These are phyloP conservation scores for Drosophila santomea DNA, from an alignment of 1,140 invertebrate genomes.

Conservation along the genomic window DNA sequence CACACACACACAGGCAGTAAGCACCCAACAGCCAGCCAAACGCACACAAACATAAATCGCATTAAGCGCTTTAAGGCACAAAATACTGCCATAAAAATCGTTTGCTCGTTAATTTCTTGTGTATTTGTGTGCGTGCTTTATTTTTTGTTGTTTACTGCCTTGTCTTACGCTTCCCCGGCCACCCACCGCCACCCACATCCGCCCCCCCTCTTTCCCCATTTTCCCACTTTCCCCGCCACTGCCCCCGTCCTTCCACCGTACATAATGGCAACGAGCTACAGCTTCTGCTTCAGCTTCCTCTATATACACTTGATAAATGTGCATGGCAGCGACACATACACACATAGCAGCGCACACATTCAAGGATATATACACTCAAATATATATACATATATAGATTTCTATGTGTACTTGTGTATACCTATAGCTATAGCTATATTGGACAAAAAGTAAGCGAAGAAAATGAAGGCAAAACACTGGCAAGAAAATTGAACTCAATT, in stretches of 20 bases:
- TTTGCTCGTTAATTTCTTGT: conserved; percentile 83
- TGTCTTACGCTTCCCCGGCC: conserved; percentile 60
- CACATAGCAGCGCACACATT: conserved; percentile 42
- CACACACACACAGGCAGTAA: conserved; percentile 20
- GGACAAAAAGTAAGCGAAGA: conserved; percentile 61
- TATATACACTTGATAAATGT: conserved; percentile 63
- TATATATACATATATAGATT: conserved; percentile 19
- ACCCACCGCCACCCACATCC: conserved; percentile 21
- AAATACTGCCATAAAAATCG: conserved; percentile 83
- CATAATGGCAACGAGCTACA: conserved; percentile 58
- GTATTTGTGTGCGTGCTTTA: conserved; percentile 69
- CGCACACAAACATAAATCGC: conserved; percentile 61
- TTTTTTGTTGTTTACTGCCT: conserved; percentile 76
- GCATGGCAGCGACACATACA: conserved; percentile 45
- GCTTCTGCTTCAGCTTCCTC: conserved; percentile 61
- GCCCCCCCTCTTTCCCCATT: neutral
- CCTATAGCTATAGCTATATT: conserved; percentile 46
- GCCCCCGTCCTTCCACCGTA: conserved; percentile 22
- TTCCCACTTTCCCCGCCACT: conserved; percentile 25
- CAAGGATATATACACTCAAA: conserved; percentile 11
- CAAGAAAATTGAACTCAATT: conserved; percentile 53
- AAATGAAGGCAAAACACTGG: conserved; percentile 43
- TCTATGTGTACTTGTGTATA: conserved; percentile 45
- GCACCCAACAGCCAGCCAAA: neutral
- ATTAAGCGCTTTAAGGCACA: conserved; percentile 83